Base-by-base conservation (phyloP, 1,140 invertebrate species). In the Bombus ignitus region DNA sequence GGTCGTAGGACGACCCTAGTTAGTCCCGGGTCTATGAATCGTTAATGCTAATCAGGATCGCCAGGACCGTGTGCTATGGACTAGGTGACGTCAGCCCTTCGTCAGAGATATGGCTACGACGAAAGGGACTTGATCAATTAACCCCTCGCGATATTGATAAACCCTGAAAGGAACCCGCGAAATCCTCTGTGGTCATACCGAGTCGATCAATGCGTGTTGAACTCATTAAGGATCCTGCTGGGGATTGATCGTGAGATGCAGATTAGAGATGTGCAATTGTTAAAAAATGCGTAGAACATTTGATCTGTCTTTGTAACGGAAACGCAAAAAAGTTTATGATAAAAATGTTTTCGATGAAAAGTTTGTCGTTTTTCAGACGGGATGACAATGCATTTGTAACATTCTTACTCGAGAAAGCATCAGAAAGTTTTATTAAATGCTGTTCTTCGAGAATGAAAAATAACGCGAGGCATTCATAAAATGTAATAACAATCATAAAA, bases 21-120 rank as follows among this genome's bases (percentile, higher is more conserved):
- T 93, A 92, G 89, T 92, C 87, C 87, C 86, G 86, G 90, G 87
- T 93, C 92, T 92, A 94, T 94, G 93, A 94, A 94, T 94, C 92
- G 91, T 94, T 94, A 94, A 94, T 94, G 93, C 93, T 94, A 94
- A 94, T 94, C 93, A 93, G 92, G 87, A 92, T 92, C 89, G 92
- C 92, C 92, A 91, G 91, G 87, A 28, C 81, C 79, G 79, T 85
- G 87, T 91, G 86, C 88, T 83, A 74, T 81, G 89, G 87, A 89
- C 80, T 88, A 90, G 86, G 88, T 92, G 92, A 93, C 90, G 93
- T 93, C 92, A 92, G 92, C 89, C 92, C 92, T 92, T 92, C 92
- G 90, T 94, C 92, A 94, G 85, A 81, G 86, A 82, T 89, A 91
- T 82, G 88, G 88, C 85, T 57, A 66, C 88, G 81, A 87, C 88